phyloP scores from a whole-genome alignment of 2,888 invertebrate genomes.

The Philonicus albiceps region DNA sequence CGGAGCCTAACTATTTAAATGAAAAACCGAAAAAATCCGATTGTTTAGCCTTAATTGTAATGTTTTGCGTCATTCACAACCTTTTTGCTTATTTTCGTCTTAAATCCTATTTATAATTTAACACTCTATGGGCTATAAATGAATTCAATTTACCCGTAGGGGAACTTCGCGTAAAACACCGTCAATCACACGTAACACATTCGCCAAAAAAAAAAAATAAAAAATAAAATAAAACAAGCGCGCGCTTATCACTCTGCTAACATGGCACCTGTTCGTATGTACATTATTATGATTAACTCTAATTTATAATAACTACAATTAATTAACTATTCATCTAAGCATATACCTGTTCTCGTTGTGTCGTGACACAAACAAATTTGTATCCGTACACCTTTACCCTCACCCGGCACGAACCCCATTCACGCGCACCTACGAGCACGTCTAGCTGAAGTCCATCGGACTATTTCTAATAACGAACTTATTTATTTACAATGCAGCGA shows the following conservation, averaged over 20 bases:
- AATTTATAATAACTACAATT: neutral
- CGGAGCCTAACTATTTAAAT: conserved; percentile 1
- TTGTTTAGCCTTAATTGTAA: conserved; percentile 17
- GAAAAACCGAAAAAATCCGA: conserved; percentile 12
- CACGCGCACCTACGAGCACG: neutral
- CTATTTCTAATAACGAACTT: neutral
- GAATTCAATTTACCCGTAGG: conserved; percentile 32
- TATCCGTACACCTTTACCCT: neutral
- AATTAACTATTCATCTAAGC: conserved; percentile 2
- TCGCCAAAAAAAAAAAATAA: too few species aligned
- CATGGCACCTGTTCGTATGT: conserved; percentile 35
- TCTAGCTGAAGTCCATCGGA: neutral
- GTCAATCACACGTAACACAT: conserved; percentile 13
- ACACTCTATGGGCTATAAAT: conserved; percentile 14
- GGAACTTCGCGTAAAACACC: conserved; percentile 32
- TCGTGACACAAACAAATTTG: neutral
- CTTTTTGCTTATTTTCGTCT: conserved; percentile 41
- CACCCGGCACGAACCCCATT: neutral
- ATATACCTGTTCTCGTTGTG: conserved; percentile 24
- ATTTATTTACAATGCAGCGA: conserved; percentile 20
- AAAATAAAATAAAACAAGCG: conserved; percentile 2
- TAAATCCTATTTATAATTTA: conserved; percentile 27
- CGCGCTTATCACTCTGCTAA: conserved; percentile 5
- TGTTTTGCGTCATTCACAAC: conserved; percentile 43
- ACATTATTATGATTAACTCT: conserved; percentile 3